phyloP scores from a whole-genome alignment of 2,113 vertebrate species.

The Ahaetulla prasina region DNA sequence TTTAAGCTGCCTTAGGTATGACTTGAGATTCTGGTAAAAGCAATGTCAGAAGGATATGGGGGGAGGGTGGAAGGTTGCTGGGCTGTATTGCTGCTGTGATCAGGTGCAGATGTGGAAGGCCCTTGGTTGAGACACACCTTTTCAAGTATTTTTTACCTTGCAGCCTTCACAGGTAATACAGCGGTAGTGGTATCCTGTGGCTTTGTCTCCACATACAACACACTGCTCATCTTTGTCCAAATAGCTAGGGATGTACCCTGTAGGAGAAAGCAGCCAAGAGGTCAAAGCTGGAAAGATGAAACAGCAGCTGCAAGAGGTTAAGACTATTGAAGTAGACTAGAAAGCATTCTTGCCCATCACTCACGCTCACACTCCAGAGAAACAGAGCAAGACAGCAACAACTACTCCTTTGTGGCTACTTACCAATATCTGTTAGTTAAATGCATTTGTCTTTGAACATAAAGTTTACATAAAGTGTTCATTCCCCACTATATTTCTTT shows the following conservation, averaged over 20 bases:
- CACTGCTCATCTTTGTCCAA: constrained; percentile 96
- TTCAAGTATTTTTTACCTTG: constrained; percentile 73
- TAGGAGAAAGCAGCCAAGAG: constrained; percentile 57
- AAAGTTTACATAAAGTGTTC: not conserved
- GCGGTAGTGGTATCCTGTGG: constrained; percentile 94
- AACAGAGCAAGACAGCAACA: not conserved
- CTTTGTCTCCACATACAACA: constrained; percentile 92
- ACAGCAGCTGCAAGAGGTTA: not conserved
- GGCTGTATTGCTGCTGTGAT: not conserved
- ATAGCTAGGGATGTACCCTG: constrained; percentile 95
- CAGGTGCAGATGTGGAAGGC: not conserved
- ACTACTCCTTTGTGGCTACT: not conserved
- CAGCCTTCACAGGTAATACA: constrained; percentile 97
- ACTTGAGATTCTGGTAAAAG: not conserved
- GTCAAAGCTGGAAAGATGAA: constrained; percentile 59
- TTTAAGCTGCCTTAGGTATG: not conserved
- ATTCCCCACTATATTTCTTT: not conserved
- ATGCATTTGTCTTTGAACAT: not conserved
- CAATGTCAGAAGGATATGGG: not conserved
- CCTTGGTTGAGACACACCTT: not conserved
- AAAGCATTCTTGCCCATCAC: not conserved
- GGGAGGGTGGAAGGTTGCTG: not conserved
- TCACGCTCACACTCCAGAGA: not conserved
- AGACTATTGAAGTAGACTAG: not conserved
- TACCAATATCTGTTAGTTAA: not conserved